Conservation (phyloP, 2,888 invertebrate species). For the Eucera pruinosa region DNA sequence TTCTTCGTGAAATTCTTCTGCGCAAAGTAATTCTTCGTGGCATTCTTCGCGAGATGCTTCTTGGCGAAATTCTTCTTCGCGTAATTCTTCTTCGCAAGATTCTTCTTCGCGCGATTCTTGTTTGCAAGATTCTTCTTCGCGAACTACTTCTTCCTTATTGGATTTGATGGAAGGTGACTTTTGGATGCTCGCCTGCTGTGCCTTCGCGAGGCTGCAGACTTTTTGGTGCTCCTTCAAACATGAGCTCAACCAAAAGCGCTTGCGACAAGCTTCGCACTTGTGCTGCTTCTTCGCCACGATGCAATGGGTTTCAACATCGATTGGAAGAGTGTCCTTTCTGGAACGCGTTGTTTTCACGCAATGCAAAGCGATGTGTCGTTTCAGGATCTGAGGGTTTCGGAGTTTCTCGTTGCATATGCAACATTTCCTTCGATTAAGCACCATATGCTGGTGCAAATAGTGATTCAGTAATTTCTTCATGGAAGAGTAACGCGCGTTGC, state of each 20-base stretch:
- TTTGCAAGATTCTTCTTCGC: no score
- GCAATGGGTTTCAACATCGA: constrained; percentile 49
- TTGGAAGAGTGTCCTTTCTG: constrained; percentile 22
- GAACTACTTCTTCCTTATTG: no score
- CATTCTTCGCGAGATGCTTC: no score
- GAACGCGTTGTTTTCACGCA: constrained; percentile 56
- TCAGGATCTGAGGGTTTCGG: constrained; percentile 10
- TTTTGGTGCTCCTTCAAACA: constrained; percentile 40
- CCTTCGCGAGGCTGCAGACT: constrained; percentile 9
- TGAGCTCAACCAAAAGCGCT: constrained; percentile 45
- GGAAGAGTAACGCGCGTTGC: constrained; percentile 54
- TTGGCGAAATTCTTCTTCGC: no score
- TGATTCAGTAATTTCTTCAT: constrained; percentile 58
- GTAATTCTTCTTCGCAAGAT: no score
- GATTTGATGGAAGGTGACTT: no score
- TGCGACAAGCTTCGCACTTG: constrained; percentile 42
- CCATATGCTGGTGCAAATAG: constrained; percentile 59
- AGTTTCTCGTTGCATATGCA: constrained; percentile 62
- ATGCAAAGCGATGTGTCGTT: constrained; percentile 62
- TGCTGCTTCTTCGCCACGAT: constrained; percentile 28
- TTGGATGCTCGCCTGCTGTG: no score
- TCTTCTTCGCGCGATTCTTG: no score
- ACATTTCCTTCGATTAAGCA: constrained; percentile 47
- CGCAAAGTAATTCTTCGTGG: no score
- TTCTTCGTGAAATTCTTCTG: no score